Percentiles rank a stretch among this genome's conserved stretches.
Evolutionary conservation across 2,797 vertebrate species (phyloP).

Genomic region (Melanotaenia boesemani): DNA sequence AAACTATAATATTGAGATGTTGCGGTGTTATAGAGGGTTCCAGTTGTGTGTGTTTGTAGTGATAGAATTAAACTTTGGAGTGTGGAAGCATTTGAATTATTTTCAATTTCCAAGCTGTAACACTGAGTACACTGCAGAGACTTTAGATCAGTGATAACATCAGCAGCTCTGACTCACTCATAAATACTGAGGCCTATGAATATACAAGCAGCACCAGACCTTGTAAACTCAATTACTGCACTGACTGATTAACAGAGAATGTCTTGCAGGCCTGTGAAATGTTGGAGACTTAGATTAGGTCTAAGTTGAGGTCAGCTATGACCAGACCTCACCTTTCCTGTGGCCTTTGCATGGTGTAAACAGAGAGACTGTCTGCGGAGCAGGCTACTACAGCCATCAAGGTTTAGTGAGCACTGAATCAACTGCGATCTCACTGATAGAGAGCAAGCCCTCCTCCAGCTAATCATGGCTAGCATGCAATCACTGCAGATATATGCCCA

Average conservation of each 20-base stretch:
- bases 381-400: constrained; percentile 14
- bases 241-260: constrained; percentile 67
- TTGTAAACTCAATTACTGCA: constrained; percentile 39
- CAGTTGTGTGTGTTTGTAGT: background rate
- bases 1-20: background rate
- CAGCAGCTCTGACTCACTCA: constrained; percentile 32
- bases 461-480: constrained; percentile 25
- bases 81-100: constrained; percentile 3
- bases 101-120: constrained; percentile 4
- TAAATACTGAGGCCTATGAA: constrained; percentile 61
- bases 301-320: constrained; percentile 58
- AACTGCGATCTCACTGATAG: constrained; percentile 33
- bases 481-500: constrained; percentile 51
- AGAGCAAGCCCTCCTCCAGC: constrained; percentile 27
- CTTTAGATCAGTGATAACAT: constrained; percentile 37
- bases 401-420: constrained; percentile 22
- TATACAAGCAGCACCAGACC: constrained; percentile 51
- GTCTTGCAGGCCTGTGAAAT: constrained; percentile 45
- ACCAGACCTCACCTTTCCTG: constrained; percentile 50
- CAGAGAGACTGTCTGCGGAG: constrained; percentile 31
- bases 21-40: background rate
- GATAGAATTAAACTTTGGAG: background rate
- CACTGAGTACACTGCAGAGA: constrained; percentile 14
- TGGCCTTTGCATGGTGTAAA: constrained; percentile 55
- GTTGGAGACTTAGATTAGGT: constrained; percentile 44